Evolutionary conservation across 1,140 invertebrate species (phyloP).

Genomic region (Diachasmimorpha longicaudata): DNA sequence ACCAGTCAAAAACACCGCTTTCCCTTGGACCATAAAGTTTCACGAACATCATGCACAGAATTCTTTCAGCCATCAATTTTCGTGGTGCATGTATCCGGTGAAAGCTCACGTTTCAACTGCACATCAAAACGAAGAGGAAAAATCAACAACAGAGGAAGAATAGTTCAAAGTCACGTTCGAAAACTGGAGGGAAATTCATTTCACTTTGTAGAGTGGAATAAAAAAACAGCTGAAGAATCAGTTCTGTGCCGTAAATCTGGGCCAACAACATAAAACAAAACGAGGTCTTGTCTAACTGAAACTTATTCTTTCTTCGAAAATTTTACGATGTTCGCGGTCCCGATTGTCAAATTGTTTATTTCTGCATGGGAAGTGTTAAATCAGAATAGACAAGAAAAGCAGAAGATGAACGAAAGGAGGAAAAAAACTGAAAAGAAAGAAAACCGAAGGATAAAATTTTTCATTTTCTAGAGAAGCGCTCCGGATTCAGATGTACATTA

Average conservation of each 20-base stretch:
- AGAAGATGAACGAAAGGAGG: too few species aligned
- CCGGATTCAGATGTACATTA: too few species aligned
- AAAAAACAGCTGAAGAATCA: neutral
- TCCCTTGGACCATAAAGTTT: neutral
- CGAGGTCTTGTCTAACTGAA: too few species aligned
- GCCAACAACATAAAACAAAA: neutral
- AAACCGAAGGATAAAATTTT: too few species aligned
- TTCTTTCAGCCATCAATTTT: neutral
- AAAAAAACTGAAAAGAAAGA: too few species aligned
- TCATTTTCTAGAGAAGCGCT: too few species aligned
- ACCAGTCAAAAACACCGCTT: neutral
- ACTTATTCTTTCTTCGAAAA: too few species aligned
- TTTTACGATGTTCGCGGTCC: too few species aligned
- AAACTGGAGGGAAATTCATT: neutral
- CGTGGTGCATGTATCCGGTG: neutral
- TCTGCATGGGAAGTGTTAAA: too few species aligned
- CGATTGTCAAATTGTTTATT: too few species aligned
- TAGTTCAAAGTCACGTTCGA: neutral
- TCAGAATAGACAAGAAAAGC: too few species aligned
- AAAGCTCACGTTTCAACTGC: neutral
- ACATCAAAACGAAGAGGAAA: neutral
- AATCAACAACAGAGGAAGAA: neutral
- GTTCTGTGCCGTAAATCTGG: neutral
- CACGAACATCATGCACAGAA: neutral
- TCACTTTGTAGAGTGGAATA: neutral